Evolutionary conservation across 1,140 invertebrate genomes (phyloP).

Genomic region (Nasonia vitripennis): DNA sequence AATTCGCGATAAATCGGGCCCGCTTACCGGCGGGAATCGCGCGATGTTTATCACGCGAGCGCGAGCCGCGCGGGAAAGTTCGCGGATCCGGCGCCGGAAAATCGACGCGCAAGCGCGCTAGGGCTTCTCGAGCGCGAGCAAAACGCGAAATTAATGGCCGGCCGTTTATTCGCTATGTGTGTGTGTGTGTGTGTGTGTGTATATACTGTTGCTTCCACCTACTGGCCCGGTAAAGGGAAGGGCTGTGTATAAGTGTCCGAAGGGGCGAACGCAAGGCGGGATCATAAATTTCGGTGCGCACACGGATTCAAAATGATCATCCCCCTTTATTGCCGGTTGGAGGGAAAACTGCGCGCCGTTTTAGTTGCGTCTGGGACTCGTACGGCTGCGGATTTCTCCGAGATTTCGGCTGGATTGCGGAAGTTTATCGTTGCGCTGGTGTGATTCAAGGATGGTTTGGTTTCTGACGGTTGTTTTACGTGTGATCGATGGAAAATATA

Average conservation of each 20-base stretch:
- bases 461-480: too few relatives aligned
- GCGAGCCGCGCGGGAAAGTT: not conserved
- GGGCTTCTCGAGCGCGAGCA: constrained; percentile 31
- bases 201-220: not conserved
- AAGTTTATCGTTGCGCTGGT: too few relatives aligned
- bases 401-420: too few relatives aligned
- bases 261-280: constrained; percentile 50
- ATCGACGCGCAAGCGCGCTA: constrained; percentile 38
- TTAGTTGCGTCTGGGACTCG: constrained; percentile 64
- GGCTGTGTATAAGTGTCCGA: not conserved
- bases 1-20: constrained; percentile 27
- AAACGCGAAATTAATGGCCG: constrained; percentile 67
- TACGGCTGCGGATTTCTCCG: not conserved
- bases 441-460: too few relatives aligned
- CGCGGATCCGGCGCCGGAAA: constrained; percentile 32
- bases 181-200: too few relatives aligned
- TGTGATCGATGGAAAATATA: too few relatives aligned
- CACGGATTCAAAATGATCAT: constrained; percentile 74
- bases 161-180: constrained; percentile 43
- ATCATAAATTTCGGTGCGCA: constrained; percentile 73
- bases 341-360: constrained; percentile 53
- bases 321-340: constrained; percentile 71
- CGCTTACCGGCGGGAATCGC: constrained; percentile 27
- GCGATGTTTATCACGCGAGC: constrained; percentile 22
- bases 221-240: not conserved